Evolutionary conservation across 2,888 invertebrate species (phyloP), one percentile per base, ranked within the genome.

Genomic region (Rotaria magnacalcarata): DNA sequence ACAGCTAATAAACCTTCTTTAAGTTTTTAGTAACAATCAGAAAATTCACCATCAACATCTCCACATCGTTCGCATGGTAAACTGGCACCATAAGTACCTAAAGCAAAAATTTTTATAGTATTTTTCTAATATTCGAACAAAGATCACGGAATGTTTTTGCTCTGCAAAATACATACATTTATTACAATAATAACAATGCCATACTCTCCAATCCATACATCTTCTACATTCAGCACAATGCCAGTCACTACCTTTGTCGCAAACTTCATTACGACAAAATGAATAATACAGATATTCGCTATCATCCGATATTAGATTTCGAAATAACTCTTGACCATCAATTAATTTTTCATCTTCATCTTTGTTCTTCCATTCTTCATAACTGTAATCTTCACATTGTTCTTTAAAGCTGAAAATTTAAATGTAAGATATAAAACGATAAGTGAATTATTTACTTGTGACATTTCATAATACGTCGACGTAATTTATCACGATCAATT

Each of bases 191-290:
- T 24, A 4, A 58, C 58, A 58, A 24, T 58, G 58, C 58, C 58
- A 58, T 58, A 24, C 58, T 58, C 58, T 58, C 58, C 58, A 58
- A 58, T 58, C 58, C 58, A 58, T 58, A 58, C 58, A 58, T 58
- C 8, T n/a, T 58, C 24, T 6, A 58, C 58, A 58, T n/a, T n/a
- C 24, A 58, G 24, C 24, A 58, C 58, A 58, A 58, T 58, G 58
- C 58, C 58, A 58, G 5, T 58, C 24, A n/a, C 6, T 8, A 58
- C 52, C 52, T 14, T n/a, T 58, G 21, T 58, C 58, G 21, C 24
- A 24, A 58, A 58, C 58, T 58, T 58, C 21, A n/a, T 58, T 8
- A 8, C 8, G 58, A 58, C 58, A 58, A 58, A 58, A 58, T n/a
- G 58, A 58, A 58, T 58, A 58, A 58, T n/a, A 52, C 52, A 52